Conservation (phyloP, 2,797 vertebrate genomes). For the Lacerta agilis region DNA sequence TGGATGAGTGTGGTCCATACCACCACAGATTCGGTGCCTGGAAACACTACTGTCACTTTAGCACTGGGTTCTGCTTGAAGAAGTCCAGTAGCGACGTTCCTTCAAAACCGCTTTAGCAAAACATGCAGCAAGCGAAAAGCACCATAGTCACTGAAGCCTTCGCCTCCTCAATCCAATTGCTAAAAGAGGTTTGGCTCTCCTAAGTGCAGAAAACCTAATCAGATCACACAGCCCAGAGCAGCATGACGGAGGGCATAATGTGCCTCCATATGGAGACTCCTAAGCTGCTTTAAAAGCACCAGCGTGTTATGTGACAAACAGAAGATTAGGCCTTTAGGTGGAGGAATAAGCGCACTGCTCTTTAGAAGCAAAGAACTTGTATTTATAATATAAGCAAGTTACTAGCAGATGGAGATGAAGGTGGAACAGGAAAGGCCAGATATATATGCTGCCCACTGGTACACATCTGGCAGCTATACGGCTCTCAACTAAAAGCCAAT, state of each 20-base stretch:
- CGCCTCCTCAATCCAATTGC: not conserved
- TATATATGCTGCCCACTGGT: not conserved
- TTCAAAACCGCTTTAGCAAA: not conserved
- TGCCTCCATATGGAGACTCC: constrained; percentile 15
- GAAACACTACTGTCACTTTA: not conserved
- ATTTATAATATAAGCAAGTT: constrained; percentile 10
- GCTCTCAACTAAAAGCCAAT: not conserved
- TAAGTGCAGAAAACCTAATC: not conserved
- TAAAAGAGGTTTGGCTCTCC: not conserved
- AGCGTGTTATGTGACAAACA: constrained; percentile 5
- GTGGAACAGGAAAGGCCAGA: fast-evolving
- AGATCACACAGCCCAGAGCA: not conserved
- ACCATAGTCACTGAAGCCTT: not conserved
- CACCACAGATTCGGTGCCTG: not conserved
- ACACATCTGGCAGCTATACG: fast-evolving
- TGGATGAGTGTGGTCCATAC: not conserved
- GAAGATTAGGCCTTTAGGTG: constrained; percentile 21
- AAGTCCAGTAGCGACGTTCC: not conserved
- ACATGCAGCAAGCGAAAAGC: no score
- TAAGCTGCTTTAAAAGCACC: constrained; percentile 31
- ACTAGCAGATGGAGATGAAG: not conserved
- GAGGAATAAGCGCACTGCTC: not conserved
- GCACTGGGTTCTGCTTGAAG: not conserved
- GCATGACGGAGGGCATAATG: not conserved
- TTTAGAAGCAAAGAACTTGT: not conserved